Base-by-base conservation (phyloP, 2,113 vertebrate species). In the Opisthocomus hoazin region DNA sequence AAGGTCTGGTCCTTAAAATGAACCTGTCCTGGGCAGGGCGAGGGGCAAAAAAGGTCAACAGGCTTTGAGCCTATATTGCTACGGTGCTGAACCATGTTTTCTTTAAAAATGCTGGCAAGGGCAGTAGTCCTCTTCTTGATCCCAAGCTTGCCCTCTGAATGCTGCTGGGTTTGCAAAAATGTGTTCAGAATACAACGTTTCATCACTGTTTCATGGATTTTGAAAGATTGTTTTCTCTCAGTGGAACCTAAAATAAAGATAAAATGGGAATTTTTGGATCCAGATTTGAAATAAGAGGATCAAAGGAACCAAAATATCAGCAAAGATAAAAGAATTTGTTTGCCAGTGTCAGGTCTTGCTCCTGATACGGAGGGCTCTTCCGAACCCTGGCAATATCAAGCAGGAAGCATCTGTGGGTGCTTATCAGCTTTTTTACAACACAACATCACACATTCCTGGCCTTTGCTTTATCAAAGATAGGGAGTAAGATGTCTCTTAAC, bases 271-370 rank as follows among this genome's bases (percentile, higher is more conserved):
- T 6, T 93, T 94, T 87, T 96, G 7, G 90, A 92, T 89, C 36
- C 53, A 84, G 84, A 79, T 89, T 84, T 94, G 26, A 96, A 90
- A 92, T 48, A 84, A 89, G 90, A 94, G 50, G 41, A 95, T 96
- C 79, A 96, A 93, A 95, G 69, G 57, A 76, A 84, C 89, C 51
- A 68, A 89, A 92, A 78, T 91, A 66, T 57, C 76, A 90, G 43
- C 79, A 85, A 57, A 93, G 90, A 92, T 90, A 34, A 92, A 93
- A 90, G 80, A 77, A 48, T 63, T 83, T 70, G 30, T 86, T 88
- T 8, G 3, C 43, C 39, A 36, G 0, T 29, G 27, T 75, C 53
- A 68, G 19, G 63, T 76, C 61, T 74, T 32, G 34, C 56, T 86
- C 37, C 39, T 60, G 82, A 78, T 69, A 50, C 60, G 13, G 54